A percentile compares a stretch with the other conserved stretches of the same genome.
Evolutionary conservation across 1,140 invertebrate species (phyloP).

Genomic region (Apocrypta bakeri): DNA sequence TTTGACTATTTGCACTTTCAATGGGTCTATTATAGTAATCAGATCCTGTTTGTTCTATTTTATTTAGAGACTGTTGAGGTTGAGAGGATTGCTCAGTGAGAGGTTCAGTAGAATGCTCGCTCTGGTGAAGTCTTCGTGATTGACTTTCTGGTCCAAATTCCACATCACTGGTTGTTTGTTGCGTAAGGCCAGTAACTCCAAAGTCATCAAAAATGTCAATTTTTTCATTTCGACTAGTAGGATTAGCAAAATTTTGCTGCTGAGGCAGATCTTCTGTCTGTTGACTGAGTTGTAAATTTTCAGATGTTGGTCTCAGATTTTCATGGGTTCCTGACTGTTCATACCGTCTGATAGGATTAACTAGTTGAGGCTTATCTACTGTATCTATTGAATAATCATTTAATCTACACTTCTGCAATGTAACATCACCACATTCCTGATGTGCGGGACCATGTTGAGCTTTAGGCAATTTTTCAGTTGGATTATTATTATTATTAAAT

Average conservation of each 20-base stretch:
- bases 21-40: background rate
- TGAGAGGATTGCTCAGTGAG: constrained; percentile 22
- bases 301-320: background rate
- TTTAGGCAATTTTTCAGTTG: background rate
- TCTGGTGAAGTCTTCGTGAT: background rate
- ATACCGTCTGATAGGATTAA: no score
- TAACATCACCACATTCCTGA: background rate
- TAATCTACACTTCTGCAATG: constrained; percentile 10
- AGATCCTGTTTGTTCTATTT: background rate
- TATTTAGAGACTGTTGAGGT: background rate
- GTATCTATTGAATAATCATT: background rate
- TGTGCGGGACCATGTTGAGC: background rate
- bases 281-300: background rate
- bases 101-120: background rate
- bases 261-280: background rate
- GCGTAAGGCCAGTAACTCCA: background rate
- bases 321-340: no score
- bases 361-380: no score
- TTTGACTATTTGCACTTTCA: background rate
- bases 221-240: background rate
- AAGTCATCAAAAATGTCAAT: background rate
- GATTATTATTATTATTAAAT: background rate
- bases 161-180: background rate
- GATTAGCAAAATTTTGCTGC: background rate
- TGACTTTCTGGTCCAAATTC: constrained; percentile 22